phyloP scores from a whole-genome alignment of 2,888 invertebrate species.

The Tetrapedia diversipes region DNA sequence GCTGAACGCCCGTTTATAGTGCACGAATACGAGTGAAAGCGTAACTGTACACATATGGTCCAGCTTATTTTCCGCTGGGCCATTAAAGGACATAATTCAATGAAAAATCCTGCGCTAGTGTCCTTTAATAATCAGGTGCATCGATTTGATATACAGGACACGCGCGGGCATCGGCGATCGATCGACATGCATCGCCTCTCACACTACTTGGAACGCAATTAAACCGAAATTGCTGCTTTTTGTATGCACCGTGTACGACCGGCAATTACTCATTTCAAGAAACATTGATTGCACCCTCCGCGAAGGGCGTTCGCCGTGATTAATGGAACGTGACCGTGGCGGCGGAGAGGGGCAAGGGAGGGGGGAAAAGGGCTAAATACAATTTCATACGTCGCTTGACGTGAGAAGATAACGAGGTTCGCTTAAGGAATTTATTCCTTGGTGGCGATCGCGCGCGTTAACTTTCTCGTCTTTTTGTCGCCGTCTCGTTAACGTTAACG shows the following conservation, averaged over 20 bases:
- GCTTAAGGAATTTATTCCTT: conserved; percentile 47
- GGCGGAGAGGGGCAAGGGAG: conserved; percentile 8
- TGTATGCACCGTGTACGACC: conserved; percentile 11
- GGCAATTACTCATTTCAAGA: conserved; percentile 62
- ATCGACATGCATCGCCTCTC: conserved; percentile 13
- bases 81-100: too few relatives aligned
- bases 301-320: conserved; percentile 54
- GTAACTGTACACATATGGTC: too few relatives aligned
- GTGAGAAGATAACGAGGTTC: conserved; percentile 55
- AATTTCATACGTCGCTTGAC: conserved; percentile 59
- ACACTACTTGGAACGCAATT: conserved; percentile 37
- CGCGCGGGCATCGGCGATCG: neutral
- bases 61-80: too few relatives aligned
- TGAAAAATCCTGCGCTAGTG: too few relatives aligned
- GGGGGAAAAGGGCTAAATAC: conserved; percentile 49
- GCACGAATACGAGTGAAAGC: too few relatives aligned
- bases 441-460: conserved; percentile 43
- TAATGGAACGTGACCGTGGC: conserved; percentile 53
- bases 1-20: too few relatives aligned
- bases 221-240: conserved; percentile 48
- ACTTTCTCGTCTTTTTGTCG: conserved; percentile 53
- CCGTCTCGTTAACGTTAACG: conserved; percentile 57
- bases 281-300: conserved; percentile 62
- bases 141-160: neutral
- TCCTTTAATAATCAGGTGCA: too few relatives aligned